phyloP scores from a whole-genome alignment of 2,888 invertebrate genomes.

The Drosophila ezoana region DNA sequence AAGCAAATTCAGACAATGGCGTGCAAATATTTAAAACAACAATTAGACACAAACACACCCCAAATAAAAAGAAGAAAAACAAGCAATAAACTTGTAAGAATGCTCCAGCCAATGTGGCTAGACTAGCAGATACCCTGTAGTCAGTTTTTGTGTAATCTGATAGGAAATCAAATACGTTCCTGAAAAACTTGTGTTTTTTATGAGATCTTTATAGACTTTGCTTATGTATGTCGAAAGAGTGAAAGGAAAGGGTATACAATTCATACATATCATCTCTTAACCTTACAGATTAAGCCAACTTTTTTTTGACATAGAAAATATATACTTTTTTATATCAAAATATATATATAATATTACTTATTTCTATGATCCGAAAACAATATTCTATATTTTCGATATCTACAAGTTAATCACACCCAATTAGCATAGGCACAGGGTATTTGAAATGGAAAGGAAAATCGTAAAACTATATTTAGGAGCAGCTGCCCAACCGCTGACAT shows the following conservation, averaged over 20 bases:
- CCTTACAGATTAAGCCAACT: too few relatives aligned
- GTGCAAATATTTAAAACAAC: conserved; percentile 66
- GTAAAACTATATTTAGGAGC: conserved; percentile 46
- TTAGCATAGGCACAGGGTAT: conserved; percentile 1
- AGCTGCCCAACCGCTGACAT: conserved; percentile 66
- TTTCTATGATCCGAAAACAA: too few relatives aligned
- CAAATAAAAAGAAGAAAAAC: conserved; percentile 29
- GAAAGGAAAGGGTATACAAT: too few relatives aligned
- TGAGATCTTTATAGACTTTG: too few relatives aligned
- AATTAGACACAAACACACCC: conserved; percentile 64
- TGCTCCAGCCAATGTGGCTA: neutral
- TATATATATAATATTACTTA: too few relatives aligned
- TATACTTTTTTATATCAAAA: too few relatives aligned
- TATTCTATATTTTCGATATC: too few relatives aligned
- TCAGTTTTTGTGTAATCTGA: neutral
- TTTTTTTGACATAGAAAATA: too few relatives aligned
- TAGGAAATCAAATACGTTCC: neutral
- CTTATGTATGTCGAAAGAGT: too few relatives aligned
- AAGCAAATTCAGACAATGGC: conserved; percentile 33
- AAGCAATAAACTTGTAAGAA: conserved; percentile 15
- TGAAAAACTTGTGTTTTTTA: neutral
- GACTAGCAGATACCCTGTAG: neutral
- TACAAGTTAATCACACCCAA: neutral
- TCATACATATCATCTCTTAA: too few relatives aligned
- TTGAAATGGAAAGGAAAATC: conserved; percentile 54